Evolutionary conservation across 2,113 vertebrate genomes (phyloP), one percentile per base, ranked within the genome.

Genomic region (Varanus salvator): DNA sequence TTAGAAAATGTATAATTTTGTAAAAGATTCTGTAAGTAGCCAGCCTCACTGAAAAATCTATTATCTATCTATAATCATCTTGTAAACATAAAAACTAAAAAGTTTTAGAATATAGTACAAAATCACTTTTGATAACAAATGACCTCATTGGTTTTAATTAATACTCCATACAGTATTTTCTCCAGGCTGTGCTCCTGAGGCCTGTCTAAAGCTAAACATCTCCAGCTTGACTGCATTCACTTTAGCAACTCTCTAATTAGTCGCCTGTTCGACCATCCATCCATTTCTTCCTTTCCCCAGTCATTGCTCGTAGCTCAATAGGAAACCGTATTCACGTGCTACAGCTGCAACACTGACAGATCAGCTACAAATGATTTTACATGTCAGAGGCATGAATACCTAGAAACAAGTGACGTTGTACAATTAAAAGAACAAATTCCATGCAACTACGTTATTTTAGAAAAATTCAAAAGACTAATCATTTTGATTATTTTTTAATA

Each of bases 401-500:
- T 85, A 91, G 60, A 31, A 95, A 93, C 50, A 92, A 95, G 87
- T 94, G 95, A 95, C 0, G 0, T 93, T 57, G 78, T 91, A 71
- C 93, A 96, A 97, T 97, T 97, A 96, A 97, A 95, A 92, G 83
- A 94, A 94, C 90, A 95, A 94, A 95, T 95, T 96, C 92, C 19
- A 82, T 95, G 92, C 94, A 97, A 97, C 95, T 93, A 92, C 92
- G 78, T 95, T 96, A 92, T 90, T 96, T 96, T 83, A 94, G 92
- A 89, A 95, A 85, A 95, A 94, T 95, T 95, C 96, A 96, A 97
- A 97, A 97, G 97, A 95, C 95, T 93, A 96, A 97, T 97, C 93
- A 96, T 96, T 97, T 97, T 96, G 93, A 97, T 98, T 96, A 97
- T 97, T 97, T 97, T 97, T 97, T 97, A 97, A 98, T 97, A 96